A percentile compares a stretch with the other conserved stretches of the same genome.
Conservation (phyloP, 2,888 invertebrate genomes). For the Hyppa rectilinea region DNA sequence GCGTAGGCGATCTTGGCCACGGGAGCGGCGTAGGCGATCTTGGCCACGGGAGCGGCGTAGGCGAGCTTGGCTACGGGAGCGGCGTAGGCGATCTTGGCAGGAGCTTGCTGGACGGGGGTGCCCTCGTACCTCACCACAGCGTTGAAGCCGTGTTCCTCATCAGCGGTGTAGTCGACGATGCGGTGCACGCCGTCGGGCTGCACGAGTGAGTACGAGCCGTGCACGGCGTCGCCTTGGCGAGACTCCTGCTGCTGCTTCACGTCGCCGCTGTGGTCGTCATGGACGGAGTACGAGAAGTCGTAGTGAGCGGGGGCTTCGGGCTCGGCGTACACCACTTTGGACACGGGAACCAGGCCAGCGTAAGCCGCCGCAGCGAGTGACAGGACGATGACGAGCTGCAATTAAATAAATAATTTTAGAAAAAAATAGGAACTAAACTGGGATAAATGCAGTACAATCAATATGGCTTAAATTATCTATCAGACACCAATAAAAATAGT, state of each 20-base stretch:
- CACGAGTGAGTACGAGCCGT: conserved; percentile 87
- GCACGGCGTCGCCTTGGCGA: conserved; percentile 84
- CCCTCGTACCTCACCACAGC: conserved; percentile 87
- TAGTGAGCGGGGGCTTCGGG: conserved; percentile 84
- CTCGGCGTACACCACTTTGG: conserved; percentile 81
- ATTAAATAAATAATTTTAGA: conserved; percentile 9
- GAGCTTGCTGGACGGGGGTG: conserved; percentile 74
- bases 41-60: conserved; percentile 68
- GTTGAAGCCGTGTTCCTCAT: conserved; percentile 86
- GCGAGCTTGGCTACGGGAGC: conserved; percentile 62
- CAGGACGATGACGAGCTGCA: conserved; percentile 79
- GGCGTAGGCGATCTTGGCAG: conserved; percentile 66
- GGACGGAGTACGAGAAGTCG: conserved; percentile 86
- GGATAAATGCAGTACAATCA: neutral
- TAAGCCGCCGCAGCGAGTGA: conserved; percentile 77
- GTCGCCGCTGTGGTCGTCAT: conserved; percentile 85
- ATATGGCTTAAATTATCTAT: neutral
- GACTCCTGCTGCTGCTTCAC: conserved; percentile 87
- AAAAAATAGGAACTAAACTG: neutral
- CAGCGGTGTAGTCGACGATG: conserved; percentile 87
- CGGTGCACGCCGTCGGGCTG: conserved; percentile 87
- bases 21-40: conserved; percentile 60
- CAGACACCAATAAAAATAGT: no score
- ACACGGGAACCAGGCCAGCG: conserved; percentile 73
- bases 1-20: conserved; percentile 55